Conservation (phyloP, 2,113 vertebrate species). For the Bagarius yarrelli region DNA sequence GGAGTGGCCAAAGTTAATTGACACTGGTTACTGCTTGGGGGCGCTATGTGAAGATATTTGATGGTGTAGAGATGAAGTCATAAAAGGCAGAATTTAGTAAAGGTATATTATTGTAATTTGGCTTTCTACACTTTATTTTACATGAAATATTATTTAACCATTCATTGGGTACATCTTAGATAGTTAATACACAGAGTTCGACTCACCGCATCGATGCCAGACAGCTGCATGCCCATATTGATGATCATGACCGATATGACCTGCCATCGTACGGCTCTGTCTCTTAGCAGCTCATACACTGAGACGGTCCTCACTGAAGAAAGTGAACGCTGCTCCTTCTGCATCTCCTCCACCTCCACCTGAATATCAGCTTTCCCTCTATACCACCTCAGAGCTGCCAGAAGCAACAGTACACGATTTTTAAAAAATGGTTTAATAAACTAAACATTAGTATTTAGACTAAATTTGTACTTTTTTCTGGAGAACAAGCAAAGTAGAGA, state of each 20-base stretch:
- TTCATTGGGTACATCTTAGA: not conserved
- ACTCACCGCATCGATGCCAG: conserved; percentile 86
- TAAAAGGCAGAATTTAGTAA: too few relatives aligned
- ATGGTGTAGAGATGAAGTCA: too few relatives aligned
- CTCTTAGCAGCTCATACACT: conserved; percentile 70
- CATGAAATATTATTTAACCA: not conserved
- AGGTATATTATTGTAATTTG: not conserved
- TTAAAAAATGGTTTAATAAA: not conserved
- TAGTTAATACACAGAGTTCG: not conserved
- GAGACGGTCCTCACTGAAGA: conserved; percentile 73
- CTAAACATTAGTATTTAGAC: too few relatives aligned
- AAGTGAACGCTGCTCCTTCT: conserved; percentile 78
- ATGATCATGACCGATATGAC: conserved; percentile 78
- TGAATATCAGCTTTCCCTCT: conserved; percentile 72
- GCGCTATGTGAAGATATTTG: too few relatives aligned
- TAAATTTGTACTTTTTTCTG: too few relatives aligned
- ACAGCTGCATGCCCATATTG: conserved; percentile 88
- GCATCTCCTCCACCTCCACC: conserved; percentile 82
- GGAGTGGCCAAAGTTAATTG: too few relatives aligned
- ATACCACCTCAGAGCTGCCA: conserved; percentile 75
- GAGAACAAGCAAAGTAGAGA: too few relatives aligned
- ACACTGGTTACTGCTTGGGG: too few relatives aligned
- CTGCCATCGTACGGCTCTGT: conserved; percentile 78
- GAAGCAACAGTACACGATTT: not conserved
- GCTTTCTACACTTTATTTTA: not conserved